phyloP scores from a whole-genome alignment of 2,113 vertebrate species.

The Sturnus vulgaris region DNA sequence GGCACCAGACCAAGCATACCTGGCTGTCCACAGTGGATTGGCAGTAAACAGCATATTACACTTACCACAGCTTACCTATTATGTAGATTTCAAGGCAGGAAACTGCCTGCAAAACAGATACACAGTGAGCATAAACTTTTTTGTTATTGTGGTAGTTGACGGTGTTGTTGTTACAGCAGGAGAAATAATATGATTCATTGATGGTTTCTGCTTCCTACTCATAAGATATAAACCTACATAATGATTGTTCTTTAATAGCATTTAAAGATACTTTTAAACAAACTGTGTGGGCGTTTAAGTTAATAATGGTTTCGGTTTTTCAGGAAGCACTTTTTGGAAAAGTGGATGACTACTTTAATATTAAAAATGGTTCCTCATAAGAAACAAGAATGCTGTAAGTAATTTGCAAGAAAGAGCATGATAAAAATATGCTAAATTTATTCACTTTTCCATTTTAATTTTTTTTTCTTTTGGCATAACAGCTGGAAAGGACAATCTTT shows the following conservation, averaged over 20 bases:
- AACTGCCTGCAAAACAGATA: slow-evolving; percentile 16
- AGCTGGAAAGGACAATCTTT: slow-evolving; percentile 19
- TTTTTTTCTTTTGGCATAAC: slow-evolving; percentile 9
- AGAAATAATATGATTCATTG: slow-evolving; percentile 50
- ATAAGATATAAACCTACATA: slow-evolving; percentile 29
- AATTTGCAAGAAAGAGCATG: slow-evolving; percentile 2
- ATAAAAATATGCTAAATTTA: slow-evolving; percentile 9
- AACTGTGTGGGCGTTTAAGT: slow-evolving; percentile 51
- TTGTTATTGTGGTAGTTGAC: background rate
- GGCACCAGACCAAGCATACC: background rate
- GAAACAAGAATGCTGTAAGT: background rate
- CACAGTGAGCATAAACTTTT: background rate
- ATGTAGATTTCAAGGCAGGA: slow-evolving; percentile 33
- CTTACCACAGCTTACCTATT: background rate
- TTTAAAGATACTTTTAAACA: slow-evolving; percentile 65
- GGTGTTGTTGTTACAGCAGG: background rate
- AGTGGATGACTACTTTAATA: slow-evolving; percentile 1
- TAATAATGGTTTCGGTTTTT: slow-evolving; percentile 36
- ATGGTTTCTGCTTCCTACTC: slow-evolving; percentile 50
- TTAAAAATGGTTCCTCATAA: slow-evolving; percentile 14
- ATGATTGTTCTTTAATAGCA: slow-evolving; percentile 60
- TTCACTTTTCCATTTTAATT: background rate
- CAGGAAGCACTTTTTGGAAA: slow-evolving; percentile 46
- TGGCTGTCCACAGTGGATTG: background rate
- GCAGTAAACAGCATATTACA: background rate